Evolutionary conservation across 2,888 invertebrate species (phyloP), one percentile per base, ranked within the genome.

Genomic region (Cosmia trapezina): DNA sequence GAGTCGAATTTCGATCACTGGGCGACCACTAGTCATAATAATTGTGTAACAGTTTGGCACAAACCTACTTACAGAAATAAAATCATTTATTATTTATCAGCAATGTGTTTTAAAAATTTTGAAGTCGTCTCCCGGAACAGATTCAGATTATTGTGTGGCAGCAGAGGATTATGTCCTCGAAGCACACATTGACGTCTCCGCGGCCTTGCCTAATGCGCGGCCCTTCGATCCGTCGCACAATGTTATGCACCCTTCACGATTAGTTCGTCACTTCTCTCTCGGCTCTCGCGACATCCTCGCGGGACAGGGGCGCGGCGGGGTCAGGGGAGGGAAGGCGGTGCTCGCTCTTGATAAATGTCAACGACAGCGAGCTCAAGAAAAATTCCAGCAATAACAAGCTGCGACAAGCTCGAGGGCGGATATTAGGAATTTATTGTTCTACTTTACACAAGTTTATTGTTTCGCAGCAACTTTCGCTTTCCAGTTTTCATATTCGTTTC

Each of bases 361-460:
- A 59, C 83, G 53, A 80, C 73, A 74, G 76, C 53, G 69, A 56
- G 70, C 68, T 57, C 62, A 59, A 77, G 59, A 81, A 80, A 83
- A 67, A 84, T 68, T 76, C 59, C 63, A 74, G 73, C 74, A 83
- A 86, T 83, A 84, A 84, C 73, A 86, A 86, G 78, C 74, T 59
- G 75, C 71, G 77, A 81, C 83, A 78, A 69, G 66, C 74, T 75
- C 19, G 22, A 60, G 69, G 54, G 70, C 72, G 78, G 68, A 76
- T 76, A 84, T 82, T 77, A 80, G 64, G 64, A 84, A 86, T 85
- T 84, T 85, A 86, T 85, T 65, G 80, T 59, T 60, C 41, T 70
- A 79, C 83, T 86, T 83, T 76, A 76, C 70, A 76, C 75, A 66
- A 54, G 78, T 82, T 80, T 84, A 79, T 80, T 85, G 86, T 86